A percentile compares a stretch with the other conserved stretches of the same genome.
Evolutionary conservation across 2,797 vertebrate species (phyloP).

Genomic region (Sebastes baramenuke): DNA sequence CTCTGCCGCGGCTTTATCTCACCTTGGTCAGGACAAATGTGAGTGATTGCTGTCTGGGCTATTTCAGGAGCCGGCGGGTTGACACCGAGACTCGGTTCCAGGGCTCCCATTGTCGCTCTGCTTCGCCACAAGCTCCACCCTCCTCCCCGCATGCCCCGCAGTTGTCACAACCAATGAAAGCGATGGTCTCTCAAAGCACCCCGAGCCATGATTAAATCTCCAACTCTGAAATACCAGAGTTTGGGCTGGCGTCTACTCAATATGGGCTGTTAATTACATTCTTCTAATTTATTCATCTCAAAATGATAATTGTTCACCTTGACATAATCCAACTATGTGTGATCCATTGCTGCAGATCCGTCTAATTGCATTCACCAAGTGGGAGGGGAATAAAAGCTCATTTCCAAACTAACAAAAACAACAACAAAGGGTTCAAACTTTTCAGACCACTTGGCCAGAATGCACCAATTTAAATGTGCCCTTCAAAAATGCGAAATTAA

Average conservation of each 20-base stretch:
- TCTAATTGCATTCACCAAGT: constrained; percentile 69
- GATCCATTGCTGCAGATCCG: constrained; percentile 60
- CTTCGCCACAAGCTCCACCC: constrained; percentile 1
- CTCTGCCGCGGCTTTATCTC: constrained; percentile 42
- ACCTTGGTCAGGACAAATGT: constrained; percentile 52
- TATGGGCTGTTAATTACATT: constrained; percentile 74
- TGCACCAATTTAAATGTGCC: constrained; percentile 13
- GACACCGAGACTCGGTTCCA: constrained; percentile 20
- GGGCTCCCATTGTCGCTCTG: background rate
- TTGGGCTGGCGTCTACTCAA: constrained; percentile 61
- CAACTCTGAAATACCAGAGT: constrained; percentile 62
- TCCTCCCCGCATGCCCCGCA: background rate
- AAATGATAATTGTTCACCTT: constrained; percentile 81
- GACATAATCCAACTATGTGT: constrained; percentile 70
- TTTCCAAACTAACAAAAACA: constrained; percentile 43
- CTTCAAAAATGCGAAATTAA: constrained; percentile 31
- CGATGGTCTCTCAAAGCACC: constrained; percentile 56
- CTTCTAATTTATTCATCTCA: constrained; percentile 79
- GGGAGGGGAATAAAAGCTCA: background rate
- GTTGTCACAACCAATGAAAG: constrained; percentile 66
- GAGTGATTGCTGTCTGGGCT: constrained; percentile 62
- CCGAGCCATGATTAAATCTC: constrained; percentile 68
- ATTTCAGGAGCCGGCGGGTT: constrained; percentile 45
- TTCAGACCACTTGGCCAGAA: constrained; percentile 22
- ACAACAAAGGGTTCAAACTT: constrained; percentile 16